Conservation (phyloP, 1,140 invertebrate species). For the Euglossa dilemma region DNA sequence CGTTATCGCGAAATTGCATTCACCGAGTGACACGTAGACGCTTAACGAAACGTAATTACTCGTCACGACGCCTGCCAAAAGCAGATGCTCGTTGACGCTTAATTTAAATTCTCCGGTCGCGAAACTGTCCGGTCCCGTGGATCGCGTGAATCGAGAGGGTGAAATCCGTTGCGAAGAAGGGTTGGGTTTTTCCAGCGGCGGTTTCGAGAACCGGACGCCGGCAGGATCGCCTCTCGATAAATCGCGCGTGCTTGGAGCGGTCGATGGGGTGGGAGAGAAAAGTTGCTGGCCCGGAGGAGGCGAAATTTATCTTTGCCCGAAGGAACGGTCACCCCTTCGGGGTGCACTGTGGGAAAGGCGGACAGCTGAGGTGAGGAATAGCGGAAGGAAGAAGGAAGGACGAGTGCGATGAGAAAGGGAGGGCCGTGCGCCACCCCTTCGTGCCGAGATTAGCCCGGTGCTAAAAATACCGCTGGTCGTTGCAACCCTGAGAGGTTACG, state of each 20-base stretch:
- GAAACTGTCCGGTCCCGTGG: neutral
- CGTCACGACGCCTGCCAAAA: neutral
- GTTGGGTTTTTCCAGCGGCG: constrained; percentile 35
- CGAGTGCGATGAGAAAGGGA: constrained; percentile 30
- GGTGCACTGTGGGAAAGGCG: constrained; percentile 77
- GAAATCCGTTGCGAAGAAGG: neutral
- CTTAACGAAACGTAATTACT: constrained; percentile 16
- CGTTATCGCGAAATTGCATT: no score
- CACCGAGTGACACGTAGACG: neutral
- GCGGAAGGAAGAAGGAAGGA: constrained; percentile 29
- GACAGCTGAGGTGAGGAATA: constrained; percentile 66
- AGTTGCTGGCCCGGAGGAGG: constrained; percentile 41
- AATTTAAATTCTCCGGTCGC: no score
- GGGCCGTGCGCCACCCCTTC: constrained; percentile 32
- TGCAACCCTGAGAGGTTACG: no score
- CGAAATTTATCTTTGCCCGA: constrained; percentile 65
- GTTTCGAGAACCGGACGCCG: constrained; percentile 66
- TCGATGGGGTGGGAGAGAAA: constrained; percentile 39
- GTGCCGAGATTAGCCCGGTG: constrained; percentile 57
- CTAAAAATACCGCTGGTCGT: neutral
- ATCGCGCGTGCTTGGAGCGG: constrained; percentile 61
- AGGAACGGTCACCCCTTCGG: constrained; percentile 69
- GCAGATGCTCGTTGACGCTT: no score
- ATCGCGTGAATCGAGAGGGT: constrained; percentile 18
- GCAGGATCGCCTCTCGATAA: constrained; percentile 64